These are phyloP conservation scores for Pycnomerus fuliginosus DNA, from an alignment of 2,888 invertebrate species.

Conservation along the genomic window DNA sequence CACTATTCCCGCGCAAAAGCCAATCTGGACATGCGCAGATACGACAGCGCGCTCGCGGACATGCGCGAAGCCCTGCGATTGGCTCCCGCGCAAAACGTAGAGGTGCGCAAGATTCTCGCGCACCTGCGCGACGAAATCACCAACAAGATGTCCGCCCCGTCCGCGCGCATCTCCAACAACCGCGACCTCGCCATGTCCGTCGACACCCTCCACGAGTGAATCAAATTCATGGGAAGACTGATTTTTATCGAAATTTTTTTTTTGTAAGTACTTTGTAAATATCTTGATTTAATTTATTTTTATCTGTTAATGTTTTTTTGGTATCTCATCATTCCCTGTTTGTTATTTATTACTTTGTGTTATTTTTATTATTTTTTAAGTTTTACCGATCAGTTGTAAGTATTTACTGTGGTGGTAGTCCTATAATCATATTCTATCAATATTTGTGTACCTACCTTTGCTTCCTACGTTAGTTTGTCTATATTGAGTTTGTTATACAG, in stretches of 20 bases:
- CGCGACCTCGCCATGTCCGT: conserved; percentile 49
- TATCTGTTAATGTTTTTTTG: conserved; percentile 36
- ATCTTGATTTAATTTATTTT: conserved; percentile 40
- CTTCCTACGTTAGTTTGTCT: too few species aligned
- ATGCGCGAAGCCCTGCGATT: conserved; percentile 76
- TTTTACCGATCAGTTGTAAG: conserved; percentile 16
- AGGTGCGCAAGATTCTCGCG: conserved; percentile 72
- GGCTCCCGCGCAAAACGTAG: conserved; percentile 70
- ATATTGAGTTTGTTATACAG: too few species aligned
- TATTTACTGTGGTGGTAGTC: conserved; percentile 24
- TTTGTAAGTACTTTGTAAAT: conserved; percentile 26
- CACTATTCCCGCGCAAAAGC: conserved; percentile 90
- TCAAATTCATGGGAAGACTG: conserved; percentile 35
- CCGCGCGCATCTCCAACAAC: conserved; percentile 38
- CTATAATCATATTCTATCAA: conserved; percentile 19
- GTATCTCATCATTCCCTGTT: conserved; percentile 45
- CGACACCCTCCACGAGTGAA: conserved; percentile 49
- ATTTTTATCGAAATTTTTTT: conserved; percentile 27
- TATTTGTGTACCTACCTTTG: too few species aligned
- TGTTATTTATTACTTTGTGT: conserved; percentile 25
- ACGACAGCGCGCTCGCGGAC: conserved; percentile 76
- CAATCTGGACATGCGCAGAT: conserved; percentile 71
- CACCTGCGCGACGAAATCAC: conserved; percentile 74
- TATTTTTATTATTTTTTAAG: conserved; percentile 13
- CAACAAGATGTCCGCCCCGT: conserved; percentile 51